These are phyloP conservation scores for Coptodon bakossiorum DNA, from an alignment of 2,113 vertebrate genomes.

Conservation along the genomic window DNA sequence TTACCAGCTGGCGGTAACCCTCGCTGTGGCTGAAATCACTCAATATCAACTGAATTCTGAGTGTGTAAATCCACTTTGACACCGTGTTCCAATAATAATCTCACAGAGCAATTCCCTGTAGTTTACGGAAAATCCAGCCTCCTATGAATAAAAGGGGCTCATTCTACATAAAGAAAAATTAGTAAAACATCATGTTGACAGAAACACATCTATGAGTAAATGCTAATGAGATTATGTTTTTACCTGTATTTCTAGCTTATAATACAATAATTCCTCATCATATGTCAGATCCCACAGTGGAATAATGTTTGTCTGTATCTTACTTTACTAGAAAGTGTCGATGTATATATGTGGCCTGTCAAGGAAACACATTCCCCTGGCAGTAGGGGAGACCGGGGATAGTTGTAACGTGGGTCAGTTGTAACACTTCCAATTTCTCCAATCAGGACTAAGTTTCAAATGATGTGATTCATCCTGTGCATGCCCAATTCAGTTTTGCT, in stretches of 20 bases:
- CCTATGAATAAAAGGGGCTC: background rate
- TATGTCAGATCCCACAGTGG: background rate
- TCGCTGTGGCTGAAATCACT: background rate
- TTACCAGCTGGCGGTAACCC: background rate
- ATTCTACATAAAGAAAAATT: rapidly evolving
- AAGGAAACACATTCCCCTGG: background rate
- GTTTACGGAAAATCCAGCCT: background rate
- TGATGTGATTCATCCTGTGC: too few species aligned
- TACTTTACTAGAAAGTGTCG: background rate
- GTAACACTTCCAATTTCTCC: too few species aligned
- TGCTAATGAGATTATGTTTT: background rate
- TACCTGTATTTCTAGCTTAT: background rate
- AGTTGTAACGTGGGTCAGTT: too few species aligned
- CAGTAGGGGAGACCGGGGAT: too few species aligned
- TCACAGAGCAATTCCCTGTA: background rate
- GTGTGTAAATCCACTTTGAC: background rate
- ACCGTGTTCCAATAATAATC: background rate
- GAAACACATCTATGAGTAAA: background rate
- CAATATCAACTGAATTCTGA: background rate
- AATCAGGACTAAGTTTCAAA: too few species aligned
- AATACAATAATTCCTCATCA: background rate
- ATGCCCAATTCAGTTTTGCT: too few species aligned
- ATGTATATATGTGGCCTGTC: background rate
- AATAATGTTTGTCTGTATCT: background rate
- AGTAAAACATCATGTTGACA: background rate